Percentiles rank a stretch among this genome's conserved stretches.
phyloP scores from a whole-genome alignment of 2,888 invertebrate species.

The Dusona sp. region DNA sequence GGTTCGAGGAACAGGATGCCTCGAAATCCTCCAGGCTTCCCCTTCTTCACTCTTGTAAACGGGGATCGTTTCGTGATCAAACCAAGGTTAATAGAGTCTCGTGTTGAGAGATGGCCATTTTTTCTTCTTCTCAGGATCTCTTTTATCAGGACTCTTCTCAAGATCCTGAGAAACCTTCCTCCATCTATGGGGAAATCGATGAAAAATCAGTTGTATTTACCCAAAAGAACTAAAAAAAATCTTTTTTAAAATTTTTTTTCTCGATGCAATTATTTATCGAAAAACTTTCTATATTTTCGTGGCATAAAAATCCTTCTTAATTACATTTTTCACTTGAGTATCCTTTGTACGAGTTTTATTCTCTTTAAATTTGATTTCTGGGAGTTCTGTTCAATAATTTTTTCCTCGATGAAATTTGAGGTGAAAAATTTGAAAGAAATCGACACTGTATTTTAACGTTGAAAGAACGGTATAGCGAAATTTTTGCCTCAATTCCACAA shows the following conservation, averaged over 20 bases:
- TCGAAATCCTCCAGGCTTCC: conserved; percentile 19
- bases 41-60: conserved; percentile 25
- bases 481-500: background rate
- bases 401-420: background rate
- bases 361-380: background rate
- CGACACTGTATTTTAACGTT: background rate
- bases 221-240: background rate
- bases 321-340: background rate
- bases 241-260: background rate
- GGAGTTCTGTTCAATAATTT: background rate
- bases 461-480: background rate
- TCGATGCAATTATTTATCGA: background rate
- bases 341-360: background rate
- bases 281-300: background rate
- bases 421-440: background rate
- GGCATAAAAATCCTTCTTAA: background rate
- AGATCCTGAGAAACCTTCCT: conserved; percentile 6
- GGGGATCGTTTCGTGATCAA: conserved; percentile 41
- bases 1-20: conserved; percentile 52
- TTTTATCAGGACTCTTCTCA: conserved; percentile 33
- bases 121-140: conserved; percentile 22
- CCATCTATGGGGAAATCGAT: background rate
- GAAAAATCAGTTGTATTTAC: background rate
- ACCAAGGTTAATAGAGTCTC: conserved; percentile 53
- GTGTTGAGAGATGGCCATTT: conserved; percentile 16